A percentile compares a stretch with the other conserved stretches of the same genome.
These are phyloP conservation scores for Oenanthe melanoleuca DNA, from an alignment of 2,113 vertebrate species.

Conservation along the genomic window DNA sequence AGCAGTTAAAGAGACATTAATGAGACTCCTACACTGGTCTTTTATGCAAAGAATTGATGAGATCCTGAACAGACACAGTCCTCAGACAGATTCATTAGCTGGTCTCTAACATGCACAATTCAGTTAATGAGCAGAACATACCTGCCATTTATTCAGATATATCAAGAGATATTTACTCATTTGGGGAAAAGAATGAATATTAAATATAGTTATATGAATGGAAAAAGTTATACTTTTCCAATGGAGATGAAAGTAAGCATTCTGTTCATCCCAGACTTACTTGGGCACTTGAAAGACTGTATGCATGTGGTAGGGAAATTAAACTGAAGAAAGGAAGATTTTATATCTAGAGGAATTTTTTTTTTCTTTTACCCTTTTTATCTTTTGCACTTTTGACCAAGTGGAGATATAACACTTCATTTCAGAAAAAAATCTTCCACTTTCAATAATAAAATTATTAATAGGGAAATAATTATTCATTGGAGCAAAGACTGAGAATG, in stretches of 20 bases:
- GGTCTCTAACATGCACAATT: background rate
- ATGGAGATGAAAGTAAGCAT: background rate
- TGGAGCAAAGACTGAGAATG: background rate
- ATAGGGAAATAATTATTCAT: background rate
- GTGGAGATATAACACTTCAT: background rate
- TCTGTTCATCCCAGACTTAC: background rate
- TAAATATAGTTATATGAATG: background rate
- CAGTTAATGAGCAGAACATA: background rate
- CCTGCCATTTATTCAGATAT: background rate
- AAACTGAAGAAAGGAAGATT: background rate
- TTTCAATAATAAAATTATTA: background rate
- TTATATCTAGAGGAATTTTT: background rate
- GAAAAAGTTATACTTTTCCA: background rate
- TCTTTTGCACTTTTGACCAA: background rate
- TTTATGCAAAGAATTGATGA: constrained; percentile 4
- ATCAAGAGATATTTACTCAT: background rate
- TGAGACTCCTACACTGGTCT: background rate
- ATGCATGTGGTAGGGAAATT: background rate
- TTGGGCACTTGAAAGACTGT: background rate
- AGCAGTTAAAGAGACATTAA: constrained; percentile 33
- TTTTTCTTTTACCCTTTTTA: background rate
- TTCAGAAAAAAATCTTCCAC: background rate
- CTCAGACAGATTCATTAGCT: constrained; percentile 21
- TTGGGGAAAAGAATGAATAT: background rate
- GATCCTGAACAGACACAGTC: background rate